Conservation (phyloP, 2,113 vertebrate species). For the Pica pica region DNA sequence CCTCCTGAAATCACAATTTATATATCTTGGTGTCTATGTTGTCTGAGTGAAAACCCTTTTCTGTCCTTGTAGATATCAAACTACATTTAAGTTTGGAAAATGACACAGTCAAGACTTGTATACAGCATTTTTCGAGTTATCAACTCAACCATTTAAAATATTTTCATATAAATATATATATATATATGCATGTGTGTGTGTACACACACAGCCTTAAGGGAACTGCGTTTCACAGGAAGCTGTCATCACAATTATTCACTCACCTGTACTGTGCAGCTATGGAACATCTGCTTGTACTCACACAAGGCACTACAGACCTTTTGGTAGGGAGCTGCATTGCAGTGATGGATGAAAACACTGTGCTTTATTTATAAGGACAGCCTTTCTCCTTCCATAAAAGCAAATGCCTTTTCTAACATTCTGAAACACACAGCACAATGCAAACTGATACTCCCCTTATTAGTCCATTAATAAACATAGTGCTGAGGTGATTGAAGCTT, state of each 20-base stretch:
- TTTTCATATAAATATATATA: not conserved
- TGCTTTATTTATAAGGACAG: not conserved
- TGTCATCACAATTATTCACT: not conserved
- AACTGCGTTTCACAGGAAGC: not conserved
- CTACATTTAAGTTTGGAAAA: not conserved
- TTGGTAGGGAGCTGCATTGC: not conserved
- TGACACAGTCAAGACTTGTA: not conserved
- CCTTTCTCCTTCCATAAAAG: not conserved
- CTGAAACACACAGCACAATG: not conserved
- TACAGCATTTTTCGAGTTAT: not conserved
- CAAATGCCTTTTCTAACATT: not conserved
- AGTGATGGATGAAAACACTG: not conserved
- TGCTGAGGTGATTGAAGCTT: not conserved
- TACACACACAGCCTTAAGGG: not conserved
- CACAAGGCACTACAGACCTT: not conserved
- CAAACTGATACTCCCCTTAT: not conserved
- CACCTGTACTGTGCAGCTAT: not conserved
- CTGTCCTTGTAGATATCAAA: not conserved
- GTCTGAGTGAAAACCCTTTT: not conserved
- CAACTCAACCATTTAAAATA: not conserved
- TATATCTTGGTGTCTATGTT: accelerated
- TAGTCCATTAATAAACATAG: not conserved
- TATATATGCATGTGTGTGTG: too few species aligned
- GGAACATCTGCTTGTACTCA: not conserved
- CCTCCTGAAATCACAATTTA: not conserved